These are phyloP conservation scores for Chionodraco myersi DNA, from an alignment of 2,113 vertebrate species.

Conservation along the genomic window DNA sequence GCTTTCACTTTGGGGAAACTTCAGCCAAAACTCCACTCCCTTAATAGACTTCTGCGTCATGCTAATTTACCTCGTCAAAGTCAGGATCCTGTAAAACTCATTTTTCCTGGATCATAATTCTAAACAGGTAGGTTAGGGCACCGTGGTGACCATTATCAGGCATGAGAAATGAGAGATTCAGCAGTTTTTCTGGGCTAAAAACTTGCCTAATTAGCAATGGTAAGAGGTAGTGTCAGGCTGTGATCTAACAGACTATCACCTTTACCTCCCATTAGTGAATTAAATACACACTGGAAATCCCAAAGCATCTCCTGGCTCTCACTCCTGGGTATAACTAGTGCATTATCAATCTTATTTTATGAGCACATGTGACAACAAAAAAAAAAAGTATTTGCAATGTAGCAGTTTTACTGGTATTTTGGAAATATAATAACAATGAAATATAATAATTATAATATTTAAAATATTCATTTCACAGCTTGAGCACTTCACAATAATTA, in stretches of 20 bases:
- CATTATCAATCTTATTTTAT: constrained; percentile 31
- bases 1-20: constrained; percentile 67
- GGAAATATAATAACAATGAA: constrained; percentile 7
- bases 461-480: constrained; percentile 25
- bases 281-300: constrained; percentile 72
- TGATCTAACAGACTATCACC: constrained; percentile 77
- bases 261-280: constrained; percentile 84
- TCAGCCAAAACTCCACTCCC: constrained; percentile 79
- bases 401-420: constrained; percentile 22
- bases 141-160: constrained; percentile 83
- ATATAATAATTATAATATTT: neutral
- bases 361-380: neutral
- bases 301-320: constrained; percentile 58
- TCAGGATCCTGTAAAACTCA: constrained; percentile 83
- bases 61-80: constrained; percentile 84
- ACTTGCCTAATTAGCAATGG: constrained; percentile 89
- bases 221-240: constrained; percentile 84
- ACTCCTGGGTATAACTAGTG: constrained; percentile 40
- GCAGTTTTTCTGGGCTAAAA: constrained; percentile 86
- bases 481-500: constrained; percentile 7
- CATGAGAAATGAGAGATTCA: constrained; percentile 85
- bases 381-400: constrained; percentile 5
- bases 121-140: constrained; percentile 84
- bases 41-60: constrained; percentile 79
- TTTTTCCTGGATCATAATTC: constrained; percentile 89